Evolutionary conservation across 2,888 invertebrate genomes (phyloP).

Genomic region (Epicampocera succincta): DNA sequence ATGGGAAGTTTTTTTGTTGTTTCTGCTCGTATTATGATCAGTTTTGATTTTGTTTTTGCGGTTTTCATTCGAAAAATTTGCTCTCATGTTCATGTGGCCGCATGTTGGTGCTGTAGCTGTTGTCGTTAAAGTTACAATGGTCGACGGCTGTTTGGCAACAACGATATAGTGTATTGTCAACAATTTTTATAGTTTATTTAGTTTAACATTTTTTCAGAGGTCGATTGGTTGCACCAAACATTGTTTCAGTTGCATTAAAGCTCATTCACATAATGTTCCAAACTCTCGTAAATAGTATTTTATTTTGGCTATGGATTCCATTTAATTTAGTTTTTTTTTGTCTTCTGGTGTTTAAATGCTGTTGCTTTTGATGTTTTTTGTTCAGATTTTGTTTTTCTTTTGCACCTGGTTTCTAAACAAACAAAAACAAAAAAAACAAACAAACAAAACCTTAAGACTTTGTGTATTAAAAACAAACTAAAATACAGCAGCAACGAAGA

Average conservation of each 20-base stretch:
- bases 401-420: slow-evolving; percentile 61
- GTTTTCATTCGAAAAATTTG: background rate
- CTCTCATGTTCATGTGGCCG: slow-evolving; percentile 11
- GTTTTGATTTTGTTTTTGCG: background rate
- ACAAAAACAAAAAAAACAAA: no score
- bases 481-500: slow-evolving; percentile 3
- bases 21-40: slow-evolving; percentile 46
- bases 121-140: slow-evolving; percentile 57
- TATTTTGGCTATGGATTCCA: slow-evolving; percentile 45
- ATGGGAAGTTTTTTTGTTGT: slow-evolving; percentile 12
- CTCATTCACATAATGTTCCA: slow-evolving; percentile 54
- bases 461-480: background rate
- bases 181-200: slow-evolving; percentile 63
- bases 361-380: slow-evolving; percentile 21
- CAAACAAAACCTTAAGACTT: slow-evolving; percentile 32
- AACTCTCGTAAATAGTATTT: slow-evolving; percentile 31
- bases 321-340: slow-evolving; percentile 54
- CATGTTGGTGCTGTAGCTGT: no score
- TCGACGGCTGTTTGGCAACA: slow-evolving; percentile 60
- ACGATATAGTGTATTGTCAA: slow-evolving; percentile 60
- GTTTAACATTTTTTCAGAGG: slow-evolving; percentile 33
- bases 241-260: slow-evolving; percentile 42
- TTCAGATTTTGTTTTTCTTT: slow-evolving; percentile 42
- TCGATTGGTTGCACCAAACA: slow-evolving; percentile 50
- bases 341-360: slow-evolving; percentile 5